These are phyloP conservation scores for Eriocheir sinensis DNA, from an alignment of 1,140 invertebrate genomes.

Conservation along the genomic window DNA sequence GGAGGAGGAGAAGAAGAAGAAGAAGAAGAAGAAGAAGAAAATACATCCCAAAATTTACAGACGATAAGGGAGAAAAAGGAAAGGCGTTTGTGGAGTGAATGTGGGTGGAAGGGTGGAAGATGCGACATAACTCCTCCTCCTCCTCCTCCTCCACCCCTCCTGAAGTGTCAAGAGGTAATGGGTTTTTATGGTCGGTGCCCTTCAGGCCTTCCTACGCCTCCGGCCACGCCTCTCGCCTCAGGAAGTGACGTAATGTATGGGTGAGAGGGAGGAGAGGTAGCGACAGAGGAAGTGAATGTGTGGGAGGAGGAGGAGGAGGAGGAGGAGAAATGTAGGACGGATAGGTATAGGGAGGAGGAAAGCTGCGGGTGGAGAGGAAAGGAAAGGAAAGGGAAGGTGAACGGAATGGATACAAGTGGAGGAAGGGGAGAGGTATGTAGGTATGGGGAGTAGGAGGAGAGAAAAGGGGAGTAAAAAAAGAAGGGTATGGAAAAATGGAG, in stretches of 20 bases:
- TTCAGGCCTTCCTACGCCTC: neutral
- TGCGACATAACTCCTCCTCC: neutral
- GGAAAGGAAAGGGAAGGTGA: no score
- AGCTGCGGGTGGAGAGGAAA: neutral
- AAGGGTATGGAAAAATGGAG: no score
- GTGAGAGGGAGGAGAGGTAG: neutral
- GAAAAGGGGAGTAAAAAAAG: no score
- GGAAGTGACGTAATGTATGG: conserved; percentile 11
- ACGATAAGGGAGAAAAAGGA: no score
- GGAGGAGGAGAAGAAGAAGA: no score
- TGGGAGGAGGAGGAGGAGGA: neutral
- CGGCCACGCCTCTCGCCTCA: neutral
- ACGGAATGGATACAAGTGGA: no score
- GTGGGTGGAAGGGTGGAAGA: conserved; percentile 1
- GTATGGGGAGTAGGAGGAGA: no score
- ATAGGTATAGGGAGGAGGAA: neutral
- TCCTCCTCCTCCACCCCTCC: neutral
- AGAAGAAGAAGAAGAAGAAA: no score
- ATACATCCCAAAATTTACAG: neutral
- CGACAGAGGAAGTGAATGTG: no score
- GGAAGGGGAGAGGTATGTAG: no score
- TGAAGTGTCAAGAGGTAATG: neutral
- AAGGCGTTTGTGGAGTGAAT: neutral
- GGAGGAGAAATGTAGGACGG: neutral
- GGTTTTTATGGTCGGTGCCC: neutral